phyloP scores from a whole-genome alignment of 2,113 vertebrate genomes.

The Centropus bengalensis region DNA sequence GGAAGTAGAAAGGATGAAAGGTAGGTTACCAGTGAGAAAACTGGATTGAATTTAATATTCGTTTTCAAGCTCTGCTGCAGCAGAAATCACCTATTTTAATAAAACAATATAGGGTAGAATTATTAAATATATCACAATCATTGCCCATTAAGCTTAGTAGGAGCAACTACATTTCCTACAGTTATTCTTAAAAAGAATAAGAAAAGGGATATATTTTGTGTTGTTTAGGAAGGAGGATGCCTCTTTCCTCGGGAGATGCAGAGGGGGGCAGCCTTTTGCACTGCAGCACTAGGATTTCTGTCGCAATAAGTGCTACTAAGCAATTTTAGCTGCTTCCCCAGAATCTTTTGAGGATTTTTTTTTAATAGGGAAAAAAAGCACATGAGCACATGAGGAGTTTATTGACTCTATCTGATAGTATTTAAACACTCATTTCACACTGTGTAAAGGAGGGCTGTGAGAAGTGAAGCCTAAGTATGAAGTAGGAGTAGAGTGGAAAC shows the following conservation, averaged over 20 bases:
- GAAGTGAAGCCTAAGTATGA: not conserved
- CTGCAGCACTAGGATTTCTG: not conserved
- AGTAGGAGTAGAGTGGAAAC: slow-evolving; percentile 28
- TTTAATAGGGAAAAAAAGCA: not conserved
- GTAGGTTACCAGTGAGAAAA: slow-evolving; percentile 10
- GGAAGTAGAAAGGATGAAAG: not conserved
- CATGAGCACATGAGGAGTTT: not conserved
- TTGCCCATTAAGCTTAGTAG: not conserved
- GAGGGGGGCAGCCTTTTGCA: slow-evolving; percentile 25
- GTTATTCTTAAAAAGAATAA: not conserved
- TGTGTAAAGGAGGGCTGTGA: not conserved
- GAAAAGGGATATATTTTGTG: not conserved
- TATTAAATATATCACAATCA: not conserved
- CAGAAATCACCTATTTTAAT: slow-evolving; percentile 11
- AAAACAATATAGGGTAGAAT: slow-evolving; percentile 3
- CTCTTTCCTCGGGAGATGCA: not conserved
- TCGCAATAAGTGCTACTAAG: slow-evolving; percentile 28
- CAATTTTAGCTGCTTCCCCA: not conserved
- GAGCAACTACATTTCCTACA: not conserved
- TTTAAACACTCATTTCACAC: not conserved
- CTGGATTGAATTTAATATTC: not conserved
- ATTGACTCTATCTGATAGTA: not conserved
- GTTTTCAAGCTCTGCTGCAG: slow-evolving; percentile 33
- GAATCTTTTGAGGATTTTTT: not conserved
- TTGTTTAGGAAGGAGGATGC: not conserved